Evolutionary conservation across 2,888 invertebrate species (phyloP), one percentile per base, ranked within the genome.

Genomic region (Gymnosoma rotundatum): DNA sequence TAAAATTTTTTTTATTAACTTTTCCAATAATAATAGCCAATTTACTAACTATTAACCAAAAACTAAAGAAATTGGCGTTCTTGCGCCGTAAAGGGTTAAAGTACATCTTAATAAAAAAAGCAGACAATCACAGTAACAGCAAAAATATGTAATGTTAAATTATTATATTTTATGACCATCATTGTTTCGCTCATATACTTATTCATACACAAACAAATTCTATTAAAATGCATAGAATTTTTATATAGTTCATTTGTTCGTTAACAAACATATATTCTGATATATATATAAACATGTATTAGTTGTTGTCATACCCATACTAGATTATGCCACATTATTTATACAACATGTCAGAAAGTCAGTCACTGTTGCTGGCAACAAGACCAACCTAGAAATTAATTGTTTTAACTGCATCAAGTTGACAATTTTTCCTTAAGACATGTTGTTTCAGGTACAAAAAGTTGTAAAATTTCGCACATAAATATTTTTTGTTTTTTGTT

Each of bases 391-490:
- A 75, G 64, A 75, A 83, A 83, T 79, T 75, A 79, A 83, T 79
- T 75, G 75, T 72, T 66, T 83, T 61, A 72, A 80, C 83, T 60
- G 75, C 61, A 72, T 80, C 73, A 73, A 78, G 74, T 78, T 84
- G 84, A 84, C 84, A 81, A 84, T 81, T 81, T 81, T 84, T 81
- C 84, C 78, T 81, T 32, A 83, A 83, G 79, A 61, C 76, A 80
- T 56, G 12, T 42, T 42, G 12, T 42, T 42, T 42, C 42, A 42
- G 12, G 10, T 42, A 12, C 2, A 52, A 2, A 1, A 52, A 52
- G 18, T 52, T 63, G 69, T 45, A 25, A 50, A 58, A 16, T 78
- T 78, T 80, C 76, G 74, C 74, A 74, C 67, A 74, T 45, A 7
- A 32, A 5, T 32, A 76, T 69, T 21, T 78, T 14, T 64, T 58